Conservation (phyloP, 2,113 vertebrate genomes). For the Ia io region DNA sequence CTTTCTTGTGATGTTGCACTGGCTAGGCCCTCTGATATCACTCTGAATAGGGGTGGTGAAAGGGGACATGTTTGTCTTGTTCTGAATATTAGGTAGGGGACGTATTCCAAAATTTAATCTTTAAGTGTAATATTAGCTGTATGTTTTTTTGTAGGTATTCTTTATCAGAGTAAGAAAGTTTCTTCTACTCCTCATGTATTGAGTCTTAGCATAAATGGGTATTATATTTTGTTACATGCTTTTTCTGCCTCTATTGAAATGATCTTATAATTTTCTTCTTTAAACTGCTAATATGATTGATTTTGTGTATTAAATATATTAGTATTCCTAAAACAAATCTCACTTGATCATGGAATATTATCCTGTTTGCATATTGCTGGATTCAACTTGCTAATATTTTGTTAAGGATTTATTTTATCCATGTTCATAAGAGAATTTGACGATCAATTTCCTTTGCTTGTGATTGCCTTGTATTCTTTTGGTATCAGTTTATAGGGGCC, state of each 20-base stretch:
- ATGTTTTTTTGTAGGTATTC: neutral
- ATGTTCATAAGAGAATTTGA: neutral
- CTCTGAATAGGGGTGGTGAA: neutral
- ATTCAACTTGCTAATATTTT: constrained; percentile 27
- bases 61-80: neutral
- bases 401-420: neutral
- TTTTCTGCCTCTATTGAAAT: constrained; percentile 15
- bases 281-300: neutral
- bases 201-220: neutral
- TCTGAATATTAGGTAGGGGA: neutral
- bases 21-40: neutral
- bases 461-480: neutral
- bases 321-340: constrained; percentile 1
- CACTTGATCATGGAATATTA: neutral
- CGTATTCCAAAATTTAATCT: neutral
- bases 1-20: neutral
- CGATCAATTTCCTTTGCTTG: neutral
- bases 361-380: neutral
- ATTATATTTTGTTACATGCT: neutral
- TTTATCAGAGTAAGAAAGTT: neutral
- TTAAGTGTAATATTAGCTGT: neutral
- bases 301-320: neutral
- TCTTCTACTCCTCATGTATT: neutral
- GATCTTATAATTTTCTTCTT: neutral
- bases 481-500: neutral